Evolutionary conservation across 2,888 invertebrate species (phyloP), one percentile per base, ranked within the genome.

Genomic region (Meliscaeva auricollis): DNA sequence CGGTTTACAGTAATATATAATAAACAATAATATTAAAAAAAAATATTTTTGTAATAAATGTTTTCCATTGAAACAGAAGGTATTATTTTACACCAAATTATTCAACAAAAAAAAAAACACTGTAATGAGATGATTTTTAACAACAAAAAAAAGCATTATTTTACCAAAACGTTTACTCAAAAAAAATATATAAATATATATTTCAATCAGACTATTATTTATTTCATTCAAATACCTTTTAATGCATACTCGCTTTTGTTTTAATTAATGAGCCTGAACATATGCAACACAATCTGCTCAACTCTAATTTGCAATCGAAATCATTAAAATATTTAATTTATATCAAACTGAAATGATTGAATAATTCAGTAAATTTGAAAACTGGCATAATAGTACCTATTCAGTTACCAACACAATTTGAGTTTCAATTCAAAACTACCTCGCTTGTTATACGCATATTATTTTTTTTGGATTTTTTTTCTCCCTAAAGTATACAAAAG

Each of bases 221-320:
- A 22, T 38, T 38, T 11, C 38, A 38, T 38, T 38, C 38, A 38
- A 38, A 38, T 38, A 9, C 22, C 22, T 32, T 56, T 35, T 32
- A 17, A 58, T 20, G 9, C 9, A 30, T 15, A 30, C 3, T 13
- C 3, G n/a, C 30, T n/a, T 3, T 52, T n/a, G 8, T 52, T 0
- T 1, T 30, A 32, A 20, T 58, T 58, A 58, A 60, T 22, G 26
- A 60, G 22, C 60, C 60, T 15, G 22, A n/a, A 22, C 22, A 60
- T 41, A 60, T 60, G 60, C 41, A 38, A 41, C 22, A 75, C 64
- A 72, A 50, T 41, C 52, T 50, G 44, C 62, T 77, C 54, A 70
- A 46, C 62, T 35, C 17, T 44, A 70, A 70, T 44, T 11, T 13
- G 32, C 22, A 32, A 35, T 41, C 15, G 9, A 38, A 76, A 48